Evolutionary conservation across 2,888 invertebrate species (phyloP), one percentile per base, ranked within the genome.

Genomic region (Drosophila histrio): DNA sequence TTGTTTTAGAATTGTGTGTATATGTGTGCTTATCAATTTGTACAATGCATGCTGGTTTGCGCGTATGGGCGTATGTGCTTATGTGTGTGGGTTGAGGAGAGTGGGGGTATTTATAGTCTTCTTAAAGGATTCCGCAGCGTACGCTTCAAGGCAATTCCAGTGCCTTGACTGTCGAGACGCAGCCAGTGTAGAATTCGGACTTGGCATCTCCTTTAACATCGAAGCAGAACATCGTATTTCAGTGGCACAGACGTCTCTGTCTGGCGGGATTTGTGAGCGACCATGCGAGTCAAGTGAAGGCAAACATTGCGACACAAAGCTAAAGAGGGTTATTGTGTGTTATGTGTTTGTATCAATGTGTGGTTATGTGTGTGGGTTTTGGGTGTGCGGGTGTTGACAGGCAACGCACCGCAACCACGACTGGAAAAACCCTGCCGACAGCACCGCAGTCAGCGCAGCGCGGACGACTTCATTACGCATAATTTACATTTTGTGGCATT

Each of bases 401-500:
- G 43, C 59, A 43, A 36, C 66, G 46, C 47, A 59, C 57, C 49
- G 41, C 61, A 76, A 67, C 79, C 72, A 46, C 75, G 64, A 46
- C 66, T 52, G 57, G 38, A 72, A 77, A 61, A 72, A 66, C 67
- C 65, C 73, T 58, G 58, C 44, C 62, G 58, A 46, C 61, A 52
- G 46, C 75, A 26, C 46, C 59, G 39, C 39, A 21, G 47, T 52
- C 61, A 61, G 43, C 46, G 19, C 2, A 46, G 28, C 49, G 47
- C 26, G 65, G 58, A 82, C 85, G 79, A 83, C 79, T 83, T 83
- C 82, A 83, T 82, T 88, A 86, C 76, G 72, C 80, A 83, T 83
- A 88, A 85, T 85, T 85, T 88, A 85, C 88, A 85, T 88, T 86
- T 80, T 88, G 73, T 78, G 88, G 88, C 73, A 83, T 83, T 88